Base-by-base conservation (phyloP, 2,797 vertebrate species). In the Enteromius argenteus region DNA sequence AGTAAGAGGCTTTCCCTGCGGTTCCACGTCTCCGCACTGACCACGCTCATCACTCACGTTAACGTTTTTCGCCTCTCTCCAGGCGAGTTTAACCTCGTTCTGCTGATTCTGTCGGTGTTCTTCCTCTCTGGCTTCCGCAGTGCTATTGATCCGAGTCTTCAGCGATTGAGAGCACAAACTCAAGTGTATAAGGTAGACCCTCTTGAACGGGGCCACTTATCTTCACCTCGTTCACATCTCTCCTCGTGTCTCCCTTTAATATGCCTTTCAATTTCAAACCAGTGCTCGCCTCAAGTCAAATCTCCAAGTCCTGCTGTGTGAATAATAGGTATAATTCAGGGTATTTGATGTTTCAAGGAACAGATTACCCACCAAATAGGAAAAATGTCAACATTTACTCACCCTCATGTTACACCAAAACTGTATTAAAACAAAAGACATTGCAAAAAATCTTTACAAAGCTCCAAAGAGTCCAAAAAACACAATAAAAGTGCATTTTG, bases 61-160 rank as follows among this genome's bases (percentile, higher is more conserved):
- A 83, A 82, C 79, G 79, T 80, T 80, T 81, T 66, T 60, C 60
- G 67, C 62, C 30, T 69, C 76, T 78, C 73, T 87, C 75, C 23
- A 27, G 80, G 78, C 58, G 67, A 74, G 82, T 86, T 83, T 73
- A 81, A 46, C 76, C 64, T 60, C 71, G 23, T 83, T 85, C 74
- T 87, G 80, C 86, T 86, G 84, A 77, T 67, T 79, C 86, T 78
- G 62, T 35, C 76, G 49, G 85, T 74, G 80, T 73, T 86, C 75
- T 44, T 83, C 66, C 83, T 86, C 87, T 84, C 78, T 81, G 7
- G 81, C 71, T 84, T 85, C 85, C 75, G 83, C 86, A 87, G 86
- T 87, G 83, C 84, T 89, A 89, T 89, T 86, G 86, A 85, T 87
- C 85, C 67, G 32, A 71, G 80, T 64, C 85, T 86, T 80, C 69